Percentiles rank a stretch among this genome's conserved stretches.
phyloP scores from a whole-genome alignment of 2,888 invertebrate species.

The Ditula angustiorana region DNA sequence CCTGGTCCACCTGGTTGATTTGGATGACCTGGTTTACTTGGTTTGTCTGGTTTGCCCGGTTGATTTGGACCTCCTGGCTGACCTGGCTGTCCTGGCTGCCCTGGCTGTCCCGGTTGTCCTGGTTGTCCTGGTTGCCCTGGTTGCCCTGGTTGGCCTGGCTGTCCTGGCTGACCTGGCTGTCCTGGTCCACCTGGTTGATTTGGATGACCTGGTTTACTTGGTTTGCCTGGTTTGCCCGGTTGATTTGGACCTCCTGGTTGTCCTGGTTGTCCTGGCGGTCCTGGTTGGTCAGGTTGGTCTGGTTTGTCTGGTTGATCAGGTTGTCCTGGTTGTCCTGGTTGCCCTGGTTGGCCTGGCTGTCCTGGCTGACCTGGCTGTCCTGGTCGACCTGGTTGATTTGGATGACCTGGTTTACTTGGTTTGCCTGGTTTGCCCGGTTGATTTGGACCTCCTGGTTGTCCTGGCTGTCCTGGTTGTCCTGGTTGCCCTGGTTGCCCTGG shows the following conservation, averaged over 20 bases:
- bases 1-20: not conserved
- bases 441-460: not conserved
- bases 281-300: not conserved
- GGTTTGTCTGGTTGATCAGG: not conserved
- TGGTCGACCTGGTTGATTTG: not conserved
- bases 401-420: not conserved
- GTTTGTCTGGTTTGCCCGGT: not conserved
- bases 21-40: not conserved
- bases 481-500: not conserved
- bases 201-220: not conserved
- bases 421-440: not conserved
- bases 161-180: not conserved
- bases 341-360: not conserved
- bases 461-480: not conserved
- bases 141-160: not conserved
- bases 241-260: not conserved
- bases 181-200: not conserved
- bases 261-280: not conserved
- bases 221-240: not conserved
- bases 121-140: not conserved
- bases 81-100: not conserved
- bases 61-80: not conserved
- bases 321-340: not conserved
- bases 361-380: not conserved
- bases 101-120: not conserved